Evolutionary conservation across 2,113 vertebrate species (phyloP).

Genomic region (Cnemophilus loriae): DNA sequence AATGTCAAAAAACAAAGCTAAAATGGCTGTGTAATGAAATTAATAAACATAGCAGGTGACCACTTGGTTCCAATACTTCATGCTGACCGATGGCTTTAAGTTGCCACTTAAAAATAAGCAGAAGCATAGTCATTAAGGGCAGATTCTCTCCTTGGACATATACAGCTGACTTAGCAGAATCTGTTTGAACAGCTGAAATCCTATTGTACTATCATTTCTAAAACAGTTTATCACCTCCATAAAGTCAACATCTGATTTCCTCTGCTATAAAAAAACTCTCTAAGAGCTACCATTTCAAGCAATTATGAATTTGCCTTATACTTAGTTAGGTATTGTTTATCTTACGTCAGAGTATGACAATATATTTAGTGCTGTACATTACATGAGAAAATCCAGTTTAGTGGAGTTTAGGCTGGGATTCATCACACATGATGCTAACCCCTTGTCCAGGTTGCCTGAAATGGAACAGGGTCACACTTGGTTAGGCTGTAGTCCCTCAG

Average conservation of each 20-base stretch:
- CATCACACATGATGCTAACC: neutral
- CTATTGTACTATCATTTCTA: neutral
- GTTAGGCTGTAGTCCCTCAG: neutral
- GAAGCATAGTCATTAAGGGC: neutral
- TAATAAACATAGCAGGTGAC: neutral
- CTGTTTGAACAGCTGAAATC: neutral
- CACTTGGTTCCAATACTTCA: neutral
- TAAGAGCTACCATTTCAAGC: neutral
- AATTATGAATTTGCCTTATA: neutral
- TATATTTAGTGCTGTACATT: neutral
- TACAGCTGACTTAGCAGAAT: neutral
- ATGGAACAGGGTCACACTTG: neutral
- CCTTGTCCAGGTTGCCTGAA: neutral
- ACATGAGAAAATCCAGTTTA: neutral
- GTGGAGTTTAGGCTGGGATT: neutral
- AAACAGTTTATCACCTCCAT: neutral
- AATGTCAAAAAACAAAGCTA: neutral
- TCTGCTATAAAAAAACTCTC: neutral
- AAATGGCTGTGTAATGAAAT: neutral
- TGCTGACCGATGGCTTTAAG: neutral
- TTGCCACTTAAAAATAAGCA: conserved; percentile 1
- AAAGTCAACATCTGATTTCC: neutral
- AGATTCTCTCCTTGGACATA: neutral
- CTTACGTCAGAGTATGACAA: neutral
- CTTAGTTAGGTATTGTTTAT: neutral